Evolutionary conservation across 2,888 invertebrate species (phyloP), one percentile per base, ranked within the genome.

Genomic region (Hybos culiciformis): DNA sequence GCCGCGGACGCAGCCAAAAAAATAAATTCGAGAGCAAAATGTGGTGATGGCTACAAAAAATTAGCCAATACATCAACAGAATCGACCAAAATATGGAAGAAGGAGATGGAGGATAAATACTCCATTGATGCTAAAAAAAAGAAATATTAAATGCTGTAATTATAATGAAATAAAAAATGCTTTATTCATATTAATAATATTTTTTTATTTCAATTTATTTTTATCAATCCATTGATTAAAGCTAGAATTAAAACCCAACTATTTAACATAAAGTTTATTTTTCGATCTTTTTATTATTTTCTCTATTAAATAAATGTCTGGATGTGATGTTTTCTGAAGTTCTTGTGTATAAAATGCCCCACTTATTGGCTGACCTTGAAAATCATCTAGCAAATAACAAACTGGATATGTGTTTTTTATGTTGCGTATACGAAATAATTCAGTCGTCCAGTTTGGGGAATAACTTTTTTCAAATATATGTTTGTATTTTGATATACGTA

Each of bases 291-390:
- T 44, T 40, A 56, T 33, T 29, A 55, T 47, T 45, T 53, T 56
- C 44, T 58, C 56, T 17, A 60, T 46, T 15, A 58, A 41, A 45
- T 56, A 57, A 11, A 59, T 43, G 38, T 60, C 48, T 3, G 54
- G 53, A 51, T 56, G 43, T 45, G 51, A 52, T 1, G 50, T 52
- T 48, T 54, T 54, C 41, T 50, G 53, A 8, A 59, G 31, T 52
- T 59, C 58, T 41, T 51, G 39, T 46, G 47, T 51, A 45, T 59
- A 59, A 49, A 57, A 59, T 5, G 48, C 47, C 21, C 57, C 57
- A 20, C 52, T 47, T 19, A 62, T 56, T 5, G 46, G 44, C 34
- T 57, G 42, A 37, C 51, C 44, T 24, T 48, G 41, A 44, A 52
- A 37, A 52, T 58, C 51, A 46, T 46, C 40, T 32, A 54, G 32